Evolutionary conservation across 2,113 vertebrate species (phyloP).

Genomic region (Barnardius zonarius): DNA sequence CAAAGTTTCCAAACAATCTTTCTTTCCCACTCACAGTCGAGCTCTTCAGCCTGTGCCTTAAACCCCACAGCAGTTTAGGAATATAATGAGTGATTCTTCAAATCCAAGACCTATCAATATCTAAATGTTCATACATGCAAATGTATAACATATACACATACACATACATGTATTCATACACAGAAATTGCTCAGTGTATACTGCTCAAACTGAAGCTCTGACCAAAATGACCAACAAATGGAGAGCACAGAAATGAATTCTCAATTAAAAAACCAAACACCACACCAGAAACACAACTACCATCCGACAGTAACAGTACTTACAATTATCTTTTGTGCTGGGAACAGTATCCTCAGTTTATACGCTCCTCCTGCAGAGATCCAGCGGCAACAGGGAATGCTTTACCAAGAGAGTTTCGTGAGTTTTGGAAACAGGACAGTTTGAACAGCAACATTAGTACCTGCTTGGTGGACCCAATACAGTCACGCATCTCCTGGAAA

Average conservation of each 20-base stretch:
- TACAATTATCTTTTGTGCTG: slow-evolving; percentile 22
- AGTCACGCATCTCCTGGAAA: neutral
- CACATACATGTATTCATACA: neutral
- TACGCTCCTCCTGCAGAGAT: neutral
- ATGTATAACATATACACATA: neutral
- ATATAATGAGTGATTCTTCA: neutral
- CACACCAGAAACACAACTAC: neutral
- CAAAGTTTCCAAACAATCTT: neutral
- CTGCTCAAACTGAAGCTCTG: neutral
- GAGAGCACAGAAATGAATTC: neutral
- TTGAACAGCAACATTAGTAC: neutral
- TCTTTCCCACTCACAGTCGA: neutral
- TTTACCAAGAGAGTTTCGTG: neutral
- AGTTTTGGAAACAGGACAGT: neutral
- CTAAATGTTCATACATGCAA: neutral
- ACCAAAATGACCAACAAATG: neutral
- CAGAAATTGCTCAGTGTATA: neutral
- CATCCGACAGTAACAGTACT: slow-evolving; percentile 8
- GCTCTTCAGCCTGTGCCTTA: neutral
- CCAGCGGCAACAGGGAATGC: neutral
- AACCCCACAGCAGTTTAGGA: neutral
- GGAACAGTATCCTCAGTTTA: neutral
- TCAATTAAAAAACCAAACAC: neutral
- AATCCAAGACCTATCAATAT: neutral
- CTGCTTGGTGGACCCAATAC: neutral